These are phyloP conservation scores for Notoglanidium macrostoma DNA, from an alignment of 2,797 vertebrate species.

Conservation along the genomic window DNA sequence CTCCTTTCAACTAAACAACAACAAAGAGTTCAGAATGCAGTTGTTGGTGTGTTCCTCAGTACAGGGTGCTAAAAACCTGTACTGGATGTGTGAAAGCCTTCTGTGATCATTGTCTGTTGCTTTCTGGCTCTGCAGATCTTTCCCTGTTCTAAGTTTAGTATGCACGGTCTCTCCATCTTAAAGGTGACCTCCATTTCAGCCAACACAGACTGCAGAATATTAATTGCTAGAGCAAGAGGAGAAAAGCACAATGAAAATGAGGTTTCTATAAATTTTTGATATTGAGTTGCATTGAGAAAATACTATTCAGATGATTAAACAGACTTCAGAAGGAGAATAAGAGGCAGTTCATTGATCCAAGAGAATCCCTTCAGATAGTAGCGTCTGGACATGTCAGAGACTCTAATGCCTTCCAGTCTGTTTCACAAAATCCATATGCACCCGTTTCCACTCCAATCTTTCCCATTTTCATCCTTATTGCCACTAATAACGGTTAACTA, in stretches of 20 bases:
- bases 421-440: constrained; percentile 65
- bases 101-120: constrained; percentile 30
- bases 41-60: not conserved
- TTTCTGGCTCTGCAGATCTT: constrained; percentile 27
- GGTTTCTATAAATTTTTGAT: constrained; percentile 79
- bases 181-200: constrained; percentile 60
- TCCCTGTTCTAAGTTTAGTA: constrained; percentile 39
- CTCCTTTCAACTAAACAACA: not conserved
- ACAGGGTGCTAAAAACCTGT: not conserved
- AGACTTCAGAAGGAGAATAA: constrained; percentile 81
- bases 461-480: constrained; percentile 70
- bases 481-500: constrained; percentile 72
- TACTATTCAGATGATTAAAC: constrained; percentile 82
- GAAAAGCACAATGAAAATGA: constrained; percentile 64
- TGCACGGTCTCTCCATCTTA: constrained; percentile 36
- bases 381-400: constrained; percentile 71
- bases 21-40: not conserved
- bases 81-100: not conserved
- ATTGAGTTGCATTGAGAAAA: constrained; percentile 74
- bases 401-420: constrained; percentile 57
- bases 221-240: constrained; percentile 69
- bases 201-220: constrained; percentile 68
- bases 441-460: constrained; percentile 72
- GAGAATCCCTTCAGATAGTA: constrained; percentile 76
- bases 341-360: constrained; percentile 77